A percentile compares a stretch with the other conserved stretches of the same genome.
phyloP scores from a whole-genome alignment of 1,140 invertebrate species.

The Papilio polyxenes region DNA sequence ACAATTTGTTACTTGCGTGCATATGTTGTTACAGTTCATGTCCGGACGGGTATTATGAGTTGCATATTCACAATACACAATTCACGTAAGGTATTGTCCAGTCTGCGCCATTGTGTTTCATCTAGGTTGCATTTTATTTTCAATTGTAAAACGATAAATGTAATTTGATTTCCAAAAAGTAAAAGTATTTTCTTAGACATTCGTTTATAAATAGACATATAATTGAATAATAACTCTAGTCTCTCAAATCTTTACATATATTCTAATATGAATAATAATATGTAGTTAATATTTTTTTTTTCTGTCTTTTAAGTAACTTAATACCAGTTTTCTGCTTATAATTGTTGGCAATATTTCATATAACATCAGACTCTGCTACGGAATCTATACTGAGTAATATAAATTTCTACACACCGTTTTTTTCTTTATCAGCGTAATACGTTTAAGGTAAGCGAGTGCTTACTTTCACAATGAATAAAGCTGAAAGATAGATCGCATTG shows the following conservation, averaged over 20 bases:
- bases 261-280: no score
- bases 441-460: constrained; percentile 11
- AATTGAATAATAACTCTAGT: no score
- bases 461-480: constrained; percentile 28
- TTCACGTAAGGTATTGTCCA: background rate
- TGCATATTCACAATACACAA: background rate
- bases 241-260: no score
- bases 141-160: background rate
- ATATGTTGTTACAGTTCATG: background rate
- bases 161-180: background rate
- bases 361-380: background rate
- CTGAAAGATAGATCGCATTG: constrained; percentile 18
- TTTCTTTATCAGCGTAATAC: constrained; percentile 20
- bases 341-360: background rate
- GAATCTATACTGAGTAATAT: background rate
- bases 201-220: no score
- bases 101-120: background rate
- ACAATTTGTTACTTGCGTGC: no score
- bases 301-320: no score
- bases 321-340: background rate
- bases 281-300: no score
- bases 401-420: background rate
- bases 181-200: background rate
- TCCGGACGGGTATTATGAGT: background rate
- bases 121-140: background rate